Percentiles rank a stretch among this genome's conserved stretches.
phyloP scores from a whole-genome alignment of 2,888 invertebrate species.

The Drosophila putrida region DNA sequence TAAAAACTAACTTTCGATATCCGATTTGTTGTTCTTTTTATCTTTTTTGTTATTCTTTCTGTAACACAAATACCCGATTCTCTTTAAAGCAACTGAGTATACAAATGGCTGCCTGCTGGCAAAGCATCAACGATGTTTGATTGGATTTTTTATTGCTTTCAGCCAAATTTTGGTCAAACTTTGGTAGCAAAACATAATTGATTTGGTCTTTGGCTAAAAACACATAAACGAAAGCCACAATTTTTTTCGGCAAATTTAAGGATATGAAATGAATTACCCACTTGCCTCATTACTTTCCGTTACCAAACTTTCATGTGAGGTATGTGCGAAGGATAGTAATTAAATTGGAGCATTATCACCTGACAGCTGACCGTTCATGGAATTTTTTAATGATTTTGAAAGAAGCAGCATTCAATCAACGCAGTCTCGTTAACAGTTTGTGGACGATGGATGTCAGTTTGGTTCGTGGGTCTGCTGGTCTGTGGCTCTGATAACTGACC shows the following conservation, averaged over 20 bases:
- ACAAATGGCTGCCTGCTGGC: slow-evolving; percentile 7
- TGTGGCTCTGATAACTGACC: slow-evolving; percentile 37
- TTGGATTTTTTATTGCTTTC: slow-evolving; percentile 19
- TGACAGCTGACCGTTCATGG: slow-evolving; percentile 15
- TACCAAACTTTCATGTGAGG: background rate
- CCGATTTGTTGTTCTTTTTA: too few relatives aligned
- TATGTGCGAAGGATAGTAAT: slow-evolving; percentile 23
- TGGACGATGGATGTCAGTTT: slow-evolving; percentile 23
- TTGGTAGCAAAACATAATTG: slow-evolving; percentile 10
- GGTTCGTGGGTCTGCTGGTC: background rate
- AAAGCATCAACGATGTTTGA: slow-evolving; percentile 3
- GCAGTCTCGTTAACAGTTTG: slow-evolving; percentile 41
- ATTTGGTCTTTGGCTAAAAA: slow-evolving; percentile 12
- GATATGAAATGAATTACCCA: background rate
- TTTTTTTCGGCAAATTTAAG: background rate
- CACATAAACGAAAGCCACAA: background rate
- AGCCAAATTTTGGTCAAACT: slow-evolving; percentile 17
- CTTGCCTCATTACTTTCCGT: background rate
- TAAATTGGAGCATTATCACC: slow-evolving; percentile 28
- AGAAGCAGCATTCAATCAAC: slow-evolving; percentile 45
- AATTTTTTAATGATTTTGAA: slow-evolving; percentile 32
- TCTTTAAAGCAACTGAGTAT: background rate
- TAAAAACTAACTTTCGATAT: too few relatives aligned
- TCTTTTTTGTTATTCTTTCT: too few relatives aligned
- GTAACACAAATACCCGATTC: background rate